Evolutionary conservation across 2,888 invertebrate genomes (phyloP).

Genomic region (Drosophila suboccidentalis): DNA sequence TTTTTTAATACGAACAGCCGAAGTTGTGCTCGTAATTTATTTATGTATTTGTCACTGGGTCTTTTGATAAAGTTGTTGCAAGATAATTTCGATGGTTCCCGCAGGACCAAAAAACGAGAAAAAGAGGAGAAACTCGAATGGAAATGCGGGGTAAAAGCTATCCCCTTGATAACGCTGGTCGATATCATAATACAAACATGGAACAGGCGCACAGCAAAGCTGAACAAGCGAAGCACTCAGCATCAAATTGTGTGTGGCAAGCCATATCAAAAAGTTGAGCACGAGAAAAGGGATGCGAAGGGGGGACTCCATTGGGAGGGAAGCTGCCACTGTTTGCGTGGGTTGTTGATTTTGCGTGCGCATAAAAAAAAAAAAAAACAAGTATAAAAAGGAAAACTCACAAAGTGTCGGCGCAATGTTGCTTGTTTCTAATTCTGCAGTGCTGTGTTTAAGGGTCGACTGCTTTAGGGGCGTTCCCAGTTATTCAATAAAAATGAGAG

Average conservation of each 20-base stretch:
- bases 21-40: slow-evolving; percentile 67
- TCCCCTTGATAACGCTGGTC: slow-evolving; percentile 71
- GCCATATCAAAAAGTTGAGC: slow-evolving; percentile 22
- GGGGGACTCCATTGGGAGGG: slow-evolving; percentile 9
- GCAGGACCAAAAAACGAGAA: slow-evolving; percentile 35
- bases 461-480: slow-evolving; percentile 69
- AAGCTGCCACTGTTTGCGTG: slow-evolving; percentile 64
- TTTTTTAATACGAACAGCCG: slow-evolving; percentile 29
- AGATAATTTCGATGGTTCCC: slow-evolving; percentile 67
- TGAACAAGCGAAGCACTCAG: slow-evolving; percentile 22
- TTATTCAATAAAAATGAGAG: background rate
- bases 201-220: slow-evolving; percentile 73
- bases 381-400: slow-evolving; percentile 2
- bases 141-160: background rate
- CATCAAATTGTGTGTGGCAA: slow-evolving; percentile 40
- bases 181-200: slow-evolving; percentile 82
- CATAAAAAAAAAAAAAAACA: slow-evolving; percentile 13
- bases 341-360: slow-evolving; percentile 71
- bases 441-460: slow-evolving; percentile 76
- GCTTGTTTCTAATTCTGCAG: slow-evolving; percentile 71
- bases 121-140: background rate
- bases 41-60: slow-evolving; percentile 71
- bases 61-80: slow-evolving; percentile 78
- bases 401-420: slow-evolving; percentile 24
- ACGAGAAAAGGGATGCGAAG: slow-evolving; percentile 1